Base-by-base conservation (phyloP, 2,113 vertebrate genomes). In the Ictalurus punctatus region DNA sequence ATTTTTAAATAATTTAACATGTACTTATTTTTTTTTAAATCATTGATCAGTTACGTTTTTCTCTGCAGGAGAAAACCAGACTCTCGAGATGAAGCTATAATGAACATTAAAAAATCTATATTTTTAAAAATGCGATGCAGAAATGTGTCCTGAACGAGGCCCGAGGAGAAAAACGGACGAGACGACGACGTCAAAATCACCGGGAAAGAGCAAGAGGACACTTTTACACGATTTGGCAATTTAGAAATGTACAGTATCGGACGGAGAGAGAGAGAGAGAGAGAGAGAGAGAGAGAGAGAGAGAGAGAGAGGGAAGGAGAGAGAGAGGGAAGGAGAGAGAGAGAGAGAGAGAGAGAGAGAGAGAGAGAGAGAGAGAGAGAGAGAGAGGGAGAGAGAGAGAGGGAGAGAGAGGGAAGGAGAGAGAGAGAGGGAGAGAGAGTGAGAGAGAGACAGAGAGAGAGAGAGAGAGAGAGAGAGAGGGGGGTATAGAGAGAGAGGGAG, bases 161-260 rank as follows among this genome's bases (percentile, higher is more conserved):
- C 6, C 17, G 40, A 71, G n/a, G n/a, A 6, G 44, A 8, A 25
- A 54, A 54, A n/a, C 48, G 30, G 52, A 54, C 9, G 9, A 37
- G 23, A 44, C 59, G 89, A 92, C 92, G 91, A 91, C 87, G 92
- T 93, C 94, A 93, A 87, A 90, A 95, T 94, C 93, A 95, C 91
- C 92, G 93, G 93, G 92, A 95, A 94, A 92, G 89, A 92, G 91
- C 90, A 86, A 71, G 79, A 83, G 90, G 84, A 87, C 91, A 81
- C 44, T 58, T 91, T 89, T 87, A 90, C 84, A 85, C 9, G 9
- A 76, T 89, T 90, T 90, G 87, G 87, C 87, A 90, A 89, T 69
- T 73, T 52, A 89, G 73, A 76, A 76, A 48, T 12, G 82, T 84
- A 34, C 73, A 81, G 30, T 19, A 85, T 85, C 21, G 30, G 74